Conservation (phyloP, 2,888 invertebrate genomes). For the Lysandra bellargus region DNA sequence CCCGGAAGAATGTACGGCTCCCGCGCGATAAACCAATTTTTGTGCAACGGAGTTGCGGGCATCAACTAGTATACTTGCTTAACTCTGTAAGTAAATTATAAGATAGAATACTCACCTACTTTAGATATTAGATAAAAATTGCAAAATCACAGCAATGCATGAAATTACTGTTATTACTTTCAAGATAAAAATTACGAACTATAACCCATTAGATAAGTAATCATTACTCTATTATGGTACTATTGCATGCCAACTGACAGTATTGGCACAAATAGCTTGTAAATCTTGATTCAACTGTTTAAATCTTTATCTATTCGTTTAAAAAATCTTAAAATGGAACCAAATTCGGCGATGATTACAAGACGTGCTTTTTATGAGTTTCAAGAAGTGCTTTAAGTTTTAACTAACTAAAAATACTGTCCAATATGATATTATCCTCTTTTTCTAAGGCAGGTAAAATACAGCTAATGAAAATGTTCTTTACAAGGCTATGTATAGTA, state of each 20-base stretch:
- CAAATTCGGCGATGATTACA: too few relatives aligned
- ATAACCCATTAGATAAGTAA: constrained; percentile 10
- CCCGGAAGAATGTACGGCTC: too few relatives aligned
- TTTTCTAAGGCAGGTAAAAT: too few relatives aligned
- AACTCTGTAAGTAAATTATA: not conserved
- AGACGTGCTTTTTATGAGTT: too few relatives aligned
- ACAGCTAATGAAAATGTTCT: too few relatives aligned
- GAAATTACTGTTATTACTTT: not conserved
- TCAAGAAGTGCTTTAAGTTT: too few relatives aligned
- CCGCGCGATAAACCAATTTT: too few relatives aligned
- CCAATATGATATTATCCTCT: too few relatives aligned
- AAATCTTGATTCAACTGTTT: constrained; percentile 10
- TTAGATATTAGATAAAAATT: not conserved
- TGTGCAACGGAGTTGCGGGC: too few relatives aligned
- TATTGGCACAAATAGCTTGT: constrained; percentile 19
- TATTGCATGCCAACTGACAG: constrained; percentile 30
- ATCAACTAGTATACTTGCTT: too few relatives aligned
- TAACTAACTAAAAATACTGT: too few relatives aligned
- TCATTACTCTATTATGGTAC: constrained; percentile 23
- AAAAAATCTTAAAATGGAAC: not conserved
- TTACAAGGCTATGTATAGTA: too few relatives aligned
- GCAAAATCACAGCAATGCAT: not conserved
- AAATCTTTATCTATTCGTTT: not conserved
- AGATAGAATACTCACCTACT: not conserved
- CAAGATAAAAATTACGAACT: not conserved